phyloP scores from a whole-genome alignment of 2,888 invertebrate species.

The Andrena haemorrhoa region DNA sequence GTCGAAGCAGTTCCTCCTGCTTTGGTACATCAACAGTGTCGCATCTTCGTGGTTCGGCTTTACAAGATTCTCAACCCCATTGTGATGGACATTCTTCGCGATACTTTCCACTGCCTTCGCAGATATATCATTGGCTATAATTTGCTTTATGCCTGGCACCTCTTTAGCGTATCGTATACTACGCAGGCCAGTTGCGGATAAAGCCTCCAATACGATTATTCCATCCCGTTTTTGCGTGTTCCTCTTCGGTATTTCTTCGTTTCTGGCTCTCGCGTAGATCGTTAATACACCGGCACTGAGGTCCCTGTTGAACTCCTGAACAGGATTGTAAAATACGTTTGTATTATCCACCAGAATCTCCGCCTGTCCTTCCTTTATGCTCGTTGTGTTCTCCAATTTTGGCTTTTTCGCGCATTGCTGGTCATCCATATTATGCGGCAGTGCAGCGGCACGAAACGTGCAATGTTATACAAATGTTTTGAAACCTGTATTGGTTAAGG shows the following conservation, averaged over 20 bases:
- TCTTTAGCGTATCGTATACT: conserved; percentile 99
- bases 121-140: conserved; percentile 97
- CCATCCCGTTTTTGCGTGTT: conserved; percentile 81
- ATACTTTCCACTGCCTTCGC: conserved; percentile 94
- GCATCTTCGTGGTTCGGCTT: conserved; percentile 94
- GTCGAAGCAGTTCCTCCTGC: conserved; percentile 91
- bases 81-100: conserved; percentile 91
- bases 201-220: conserved; percentile 93
- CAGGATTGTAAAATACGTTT: conserved; percentile 98
- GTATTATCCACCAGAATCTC: conserved; percentile 89
- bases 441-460: too few species aligned
- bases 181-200: conserved; percentile 97
- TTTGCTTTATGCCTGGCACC: conserved; percentile 91
- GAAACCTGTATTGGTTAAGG: too few species aligned
- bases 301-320: conserved; percentile 99
- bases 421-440: conserved; percentile 48
- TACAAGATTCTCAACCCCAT: conserved; percentile 91
- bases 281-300: conserved; percentile 92
- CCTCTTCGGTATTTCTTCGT: conserved; percentile 81
- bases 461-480: too few species aligned
- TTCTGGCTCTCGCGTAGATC: conserved; percentile 86
- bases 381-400: conserved; percentile 59
- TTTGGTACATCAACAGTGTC: conserved; percentile 94
- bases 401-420: conserved; percentile 53
- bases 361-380: conserved; percentile 92